Conservation (phyloP, 2,797 vertebrate genomes). For the Megalops cyprinoides region DNA sequence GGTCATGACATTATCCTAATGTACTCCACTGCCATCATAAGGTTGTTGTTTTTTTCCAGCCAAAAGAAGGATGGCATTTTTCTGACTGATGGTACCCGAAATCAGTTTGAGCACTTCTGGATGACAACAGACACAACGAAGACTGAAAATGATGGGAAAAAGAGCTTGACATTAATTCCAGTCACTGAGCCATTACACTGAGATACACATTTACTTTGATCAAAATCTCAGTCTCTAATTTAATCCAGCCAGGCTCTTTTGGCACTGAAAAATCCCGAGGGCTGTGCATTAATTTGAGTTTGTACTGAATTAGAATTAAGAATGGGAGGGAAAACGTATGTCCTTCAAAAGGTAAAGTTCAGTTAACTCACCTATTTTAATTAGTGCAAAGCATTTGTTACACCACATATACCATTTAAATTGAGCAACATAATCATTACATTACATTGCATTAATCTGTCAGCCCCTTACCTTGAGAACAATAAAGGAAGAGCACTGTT, state of each 20-base stretch:
- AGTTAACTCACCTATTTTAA: not conserved
- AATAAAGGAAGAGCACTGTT: not conserved
- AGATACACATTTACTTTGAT: not conserved
- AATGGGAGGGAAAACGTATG: too few species aligned
- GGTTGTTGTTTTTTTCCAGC: not conserved
- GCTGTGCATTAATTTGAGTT: not conserved
- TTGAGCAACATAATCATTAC: too few species aligned
- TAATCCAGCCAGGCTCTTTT: not conserved
- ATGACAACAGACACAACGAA: not conserved
- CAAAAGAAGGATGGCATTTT: not conserved
- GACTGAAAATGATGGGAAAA: not conserved
- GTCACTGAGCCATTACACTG: not conserved
- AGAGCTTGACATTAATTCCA: conserved; percentile 5
- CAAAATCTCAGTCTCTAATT: conserved; percentile 6
- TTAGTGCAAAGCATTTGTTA: too few species aligned
- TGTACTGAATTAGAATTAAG: not conserved
- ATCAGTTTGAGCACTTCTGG: not conserved
- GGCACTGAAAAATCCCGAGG: not conserved
- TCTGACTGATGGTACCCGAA: too few species aligned
- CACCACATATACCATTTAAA: too few species aligned
- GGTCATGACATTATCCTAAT: conserved; percentile 25
- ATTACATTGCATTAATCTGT: too few species aligned
- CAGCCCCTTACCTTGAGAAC: too few species aligned
- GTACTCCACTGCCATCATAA: not conserved
- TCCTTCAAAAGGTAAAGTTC: not conserved